Percentiles rank a stretch among this genome's conserved stretches.
phyloP scores from a whole-genome alignment of 2,888 invertebrate genomes.

The Trichogramma evanescens region DNA sequence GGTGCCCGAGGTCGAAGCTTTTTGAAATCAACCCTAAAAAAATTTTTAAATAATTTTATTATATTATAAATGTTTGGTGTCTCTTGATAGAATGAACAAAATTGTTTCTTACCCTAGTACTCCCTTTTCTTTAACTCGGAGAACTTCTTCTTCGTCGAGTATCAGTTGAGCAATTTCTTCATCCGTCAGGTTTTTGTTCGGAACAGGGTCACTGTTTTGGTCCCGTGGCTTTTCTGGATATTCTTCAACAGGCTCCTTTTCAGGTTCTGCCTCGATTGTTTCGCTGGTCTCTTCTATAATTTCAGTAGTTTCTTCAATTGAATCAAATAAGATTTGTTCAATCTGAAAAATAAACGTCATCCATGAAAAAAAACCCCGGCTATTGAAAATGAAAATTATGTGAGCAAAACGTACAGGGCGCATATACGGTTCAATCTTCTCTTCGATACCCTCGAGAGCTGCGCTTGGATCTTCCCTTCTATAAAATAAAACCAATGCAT shows the following conservation, averaged over 20 bases:
- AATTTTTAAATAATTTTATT: background rate
- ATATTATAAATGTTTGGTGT: background rate
- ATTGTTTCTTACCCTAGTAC: constrained; percentile 55
- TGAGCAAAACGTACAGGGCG: constrained; percentile 41
- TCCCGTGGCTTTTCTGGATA: constrained; percentile 35
- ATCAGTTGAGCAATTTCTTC: constrained; percentile 63
- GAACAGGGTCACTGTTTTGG: constrained; percentile 38
- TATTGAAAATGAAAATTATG: background rate
- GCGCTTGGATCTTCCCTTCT: constrained; percentile 39
- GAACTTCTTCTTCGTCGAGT: constrained; percentile 62
- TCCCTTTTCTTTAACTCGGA: constrained; percentile 53
- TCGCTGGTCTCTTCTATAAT: constrained; percentile 12
- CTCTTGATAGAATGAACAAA: background rate
- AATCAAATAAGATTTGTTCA: constrained; percentile 27
- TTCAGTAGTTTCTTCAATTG: constrained; percentile 27
- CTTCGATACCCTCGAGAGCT: constrained; percentile 37
- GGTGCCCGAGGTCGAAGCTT: constrained; percentile 61
- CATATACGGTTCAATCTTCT: constrained; percentile 43
- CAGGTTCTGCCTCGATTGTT: background rate
- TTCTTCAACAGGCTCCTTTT: constrained; percentile 21
- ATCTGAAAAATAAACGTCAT: constrained; percentile 13
- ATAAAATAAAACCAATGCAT: constrained; percentile 13
- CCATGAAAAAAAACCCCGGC: too few relatives aligned
- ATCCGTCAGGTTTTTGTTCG: constrained; percentile 52
- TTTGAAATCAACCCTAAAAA: constrained; percentile 60